phyloP scores from a whole-genome alignment of 1,140 invertebrate genomes.

The Helicoverpa armigera region DNA sequence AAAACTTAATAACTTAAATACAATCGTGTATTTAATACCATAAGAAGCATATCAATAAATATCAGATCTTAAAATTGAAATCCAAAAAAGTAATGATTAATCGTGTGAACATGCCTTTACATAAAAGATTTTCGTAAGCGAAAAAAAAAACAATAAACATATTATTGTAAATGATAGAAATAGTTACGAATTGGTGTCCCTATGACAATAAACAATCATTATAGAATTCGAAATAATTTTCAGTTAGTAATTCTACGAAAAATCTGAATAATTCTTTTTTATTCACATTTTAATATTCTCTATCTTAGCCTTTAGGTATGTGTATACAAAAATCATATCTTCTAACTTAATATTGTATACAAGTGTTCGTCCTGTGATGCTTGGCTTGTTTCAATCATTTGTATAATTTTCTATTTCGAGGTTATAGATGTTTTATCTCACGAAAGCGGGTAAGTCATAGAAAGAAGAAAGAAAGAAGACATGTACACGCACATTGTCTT shows the following conservation, averaged over 20 bases:
- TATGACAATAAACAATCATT: slow-evolving; percentile 31
- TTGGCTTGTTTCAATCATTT: slow-evolving; percentile 26
- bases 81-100: background rate
- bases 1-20: background rate
- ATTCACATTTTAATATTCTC: background rate
- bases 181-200: slow-evolving; percentile 33
- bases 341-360: slow-evolving; percentile 19
- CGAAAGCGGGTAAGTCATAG: no score
- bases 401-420: slow-evolving; percentile 10
- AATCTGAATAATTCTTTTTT: background rate
- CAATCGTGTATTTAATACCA: background rate
- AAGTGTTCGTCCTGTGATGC: slow-evolving; percentile 22
- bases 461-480: no score
- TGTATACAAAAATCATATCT: slow-evolving; percentile 24
- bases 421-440: background rate
- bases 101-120: background rate
- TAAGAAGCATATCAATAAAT: background rate
- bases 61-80: slow-evolving; percentile 2
- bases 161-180: slow-evolving; percentile 19
- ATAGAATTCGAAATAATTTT: background rate
- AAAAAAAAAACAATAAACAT: background rate
- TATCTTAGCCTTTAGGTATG: background rate
- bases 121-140: background rate
- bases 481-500: no score
- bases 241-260: background rate